These are phyloP conservation scores for Thripadectes ignobilis DNA, from an alignment of 2,797 vertebrate species.

Conservation along the genomic window DNA sequence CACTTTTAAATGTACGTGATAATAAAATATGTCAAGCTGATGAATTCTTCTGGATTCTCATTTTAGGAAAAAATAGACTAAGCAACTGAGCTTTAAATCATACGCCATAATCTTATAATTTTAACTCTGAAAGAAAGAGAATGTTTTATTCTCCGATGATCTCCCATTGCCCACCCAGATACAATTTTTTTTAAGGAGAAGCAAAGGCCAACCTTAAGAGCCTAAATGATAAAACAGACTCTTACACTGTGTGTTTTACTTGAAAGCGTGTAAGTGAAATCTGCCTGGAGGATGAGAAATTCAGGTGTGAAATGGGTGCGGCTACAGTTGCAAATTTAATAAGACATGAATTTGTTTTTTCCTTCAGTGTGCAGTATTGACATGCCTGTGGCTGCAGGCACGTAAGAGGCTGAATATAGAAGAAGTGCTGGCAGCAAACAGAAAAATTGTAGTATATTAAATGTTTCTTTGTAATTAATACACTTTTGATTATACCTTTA, in stretches of 20 bases:
- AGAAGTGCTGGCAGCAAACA: slow-evolving; percentile 52
- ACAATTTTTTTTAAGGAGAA: not conserved
- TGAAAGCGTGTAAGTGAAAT: not conserved
- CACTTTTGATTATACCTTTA: not conserved
- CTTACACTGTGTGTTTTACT: not conserved
- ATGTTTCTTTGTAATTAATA: slow-evolving; percentile 66
- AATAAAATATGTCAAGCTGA: not conserved
- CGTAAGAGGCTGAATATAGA: slow-evolving; percentile 49
- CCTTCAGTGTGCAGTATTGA: slow-evolving; percentile 62
- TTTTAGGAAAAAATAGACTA: not conserved
- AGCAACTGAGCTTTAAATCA: not conserved
- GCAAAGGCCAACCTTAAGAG: slow-evolving; percentile 19
- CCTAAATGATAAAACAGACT: slow-evolving; percentile 14
- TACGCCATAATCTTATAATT: not conserved
- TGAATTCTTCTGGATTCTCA: not conserved
- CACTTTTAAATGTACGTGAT: not conserved
- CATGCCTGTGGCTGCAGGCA: slow-evolving; percentile 75
- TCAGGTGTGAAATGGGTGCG: slow-evolving; percentile 73
- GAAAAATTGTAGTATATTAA: slow-evolving; percentile 52
- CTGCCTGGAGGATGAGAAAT: slow-evolving; percentile 71
- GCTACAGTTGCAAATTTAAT: slow-evolving; percentile 74
- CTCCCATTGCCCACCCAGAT: not conserved
- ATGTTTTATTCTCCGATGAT: not conserved
- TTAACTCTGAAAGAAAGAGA: not conserved
- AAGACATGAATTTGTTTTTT: slow-evolving; percentile 55